Base-by-base conservation (phyloP, 2,888 invertebrate genomes). In the Metopia argyrocephala region DNA sequence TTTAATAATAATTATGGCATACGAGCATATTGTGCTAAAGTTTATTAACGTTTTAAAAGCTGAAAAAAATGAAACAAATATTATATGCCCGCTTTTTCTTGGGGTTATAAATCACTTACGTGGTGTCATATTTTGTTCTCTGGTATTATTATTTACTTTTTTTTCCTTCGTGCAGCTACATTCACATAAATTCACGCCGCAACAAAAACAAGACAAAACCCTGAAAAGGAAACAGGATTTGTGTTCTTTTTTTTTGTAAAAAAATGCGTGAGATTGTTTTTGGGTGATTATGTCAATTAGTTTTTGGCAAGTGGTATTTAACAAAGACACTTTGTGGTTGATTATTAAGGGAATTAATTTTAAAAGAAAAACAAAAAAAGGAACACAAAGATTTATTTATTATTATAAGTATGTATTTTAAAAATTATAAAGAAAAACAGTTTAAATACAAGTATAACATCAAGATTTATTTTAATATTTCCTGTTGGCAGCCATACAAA, bases 271-370 rank as follows among this genome's bases (percentile, higher is more conserved):
- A 81, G 81, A 81, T 81, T 70, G 69, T 81, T 81, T 81, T 81
- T 61, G 78, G 78, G 69, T 66, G 81, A 81, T 81, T 81, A 81
- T 78, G 81, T 78, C 81, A 81, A 81, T 81, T 81, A 81, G 74
- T 74, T 78, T 62, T 69, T 78, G 78, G 69, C 78, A 78, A 76
- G 78, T 81, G 69, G 71, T 78, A 78, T 81, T 81, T 81, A 81
- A 78, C 65, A 81, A 78, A 81, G 74, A 81, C 81, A 75, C 81
- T 75, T 71, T 59, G 50, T 70, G 65, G 38, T 73, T 59, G 66
- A 66, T 78, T 78, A 73, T 68, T 59, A 31, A 54, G 52, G 48
- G 56, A 25, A 25, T 48, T 18, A 3, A 6, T 6, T 20, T 48
- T n/a, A 6, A 48, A 31, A 6, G 5, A 5, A 31, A 38, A n/a